Base-by-base conservation (phyloP, 2,113 vertebrate genomes). In the Cyrtonyx montezumae region DNA sequence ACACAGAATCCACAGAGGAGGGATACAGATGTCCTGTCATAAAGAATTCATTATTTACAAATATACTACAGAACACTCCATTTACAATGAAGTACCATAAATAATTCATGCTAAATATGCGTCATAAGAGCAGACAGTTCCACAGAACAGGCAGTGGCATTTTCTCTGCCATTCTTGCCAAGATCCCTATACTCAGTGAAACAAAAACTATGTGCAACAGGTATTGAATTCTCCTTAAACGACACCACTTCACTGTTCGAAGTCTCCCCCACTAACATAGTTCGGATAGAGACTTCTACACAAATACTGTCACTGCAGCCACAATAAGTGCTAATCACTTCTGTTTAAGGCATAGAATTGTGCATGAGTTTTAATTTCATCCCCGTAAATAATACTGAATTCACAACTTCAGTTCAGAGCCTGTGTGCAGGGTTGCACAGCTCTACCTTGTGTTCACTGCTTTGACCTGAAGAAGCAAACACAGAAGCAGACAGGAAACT, bases 31-130 rank as follows among this genome's bases (percentile, higher is more conserved):
- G 82, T 51, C 90, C 79, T 49, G n/a, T 49, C 58, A 93, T 95
- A 88, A 94, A 92, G 74, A 94, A 94, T 92, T 92, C 62, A 91
- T 93, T 92, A 73, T 84, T 92, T 93, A 92, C 87, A 95, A 93
- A 93, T 84, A 93, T 14, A 66, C 84, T 82, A 87, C 70, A 81
- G 62, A 93, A 92, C 53, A 62, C 36, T 94, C 77, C n/a, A 62
- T 90, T 91, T 86, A 75, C 61, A 91, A 62, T 77, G 73, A 94
- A 74, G 65, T 79, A 55, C 79, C 49, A 70, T 91, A 90, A 95
- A 95, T 93, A 91, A 91, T 93, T 96, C 71, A 88, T 2, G 13
- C 4, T 36, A n/a, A 49, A n/a, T 62, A 77, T 0, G 0, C 77
- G 73, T 86, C 76, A 69, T 34, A 94, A 95, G 71, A 6, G 13